Conservation (phyloP, 2,113 vertebrate species). For the Coracopsis vasa region DNA sequence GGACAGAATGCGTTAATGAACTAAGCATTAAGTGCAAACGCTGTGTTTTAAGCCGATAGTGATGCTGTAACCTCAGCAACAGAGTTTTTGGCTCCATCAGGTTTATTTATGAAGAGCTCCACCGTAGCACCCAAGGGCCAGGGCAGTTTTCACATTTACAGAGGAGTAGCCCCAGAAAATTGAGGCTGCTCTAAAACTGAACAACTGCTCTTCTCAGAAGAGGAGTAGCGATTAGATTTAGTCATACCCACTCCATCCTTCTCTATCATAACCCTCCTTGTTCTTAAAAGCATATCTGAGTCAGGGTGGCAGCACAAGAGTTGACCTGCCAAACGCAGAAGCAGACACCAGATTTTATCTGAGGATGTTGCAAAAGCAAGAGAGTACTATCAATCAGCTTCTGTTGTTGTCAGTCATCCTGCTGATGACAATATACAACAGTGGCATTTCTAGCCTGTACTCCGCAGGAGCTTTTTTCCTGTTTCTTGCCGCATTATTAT, state of each 20-base stretch:
- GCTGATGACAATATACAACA: neutral
- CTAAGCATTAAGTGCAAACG: constrained; percentile 59
- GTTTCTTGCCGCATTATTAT: neutral
- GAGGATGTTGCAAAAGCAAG: neutral
- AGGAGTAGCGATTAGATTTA: neutral
- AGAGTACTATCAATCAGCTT: neutral
- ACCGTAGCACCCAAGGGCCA: neutral
- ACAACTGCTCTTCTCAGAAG: neutral
- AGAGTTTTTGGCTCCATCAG: constrained; percentile 3
- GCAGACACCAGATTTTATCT: neutral
- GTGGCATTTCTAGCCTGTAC: neutral
- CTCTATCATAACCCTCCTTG: neutral
- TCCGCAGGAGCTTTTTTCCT: neutral
- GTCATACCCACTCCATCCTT: neutral
- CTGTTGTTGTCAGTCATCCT: neutral
- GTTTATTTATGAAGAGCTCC: constrained; percentile 55
- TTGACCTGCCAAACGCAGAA: constrained; percentile 11
- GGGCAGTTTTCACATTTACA: constrained; percentile 50
- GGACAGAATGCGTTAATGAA: constrained; percentile 69
- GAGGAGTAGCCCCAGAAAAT: constrained; percentile 22
- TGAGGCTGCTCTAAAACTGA: neutral
- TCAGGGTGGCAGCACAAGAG: neutral
- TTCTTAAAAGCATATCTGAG: neutral
- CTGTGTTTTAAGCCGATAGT: constrained; percentile 59
- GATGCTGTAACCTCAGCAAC: constrained; percentile 55